phyloP scores from a whole-genome alignment of 2,113 vertebrate species.

The Strix uralensis region DNA sequence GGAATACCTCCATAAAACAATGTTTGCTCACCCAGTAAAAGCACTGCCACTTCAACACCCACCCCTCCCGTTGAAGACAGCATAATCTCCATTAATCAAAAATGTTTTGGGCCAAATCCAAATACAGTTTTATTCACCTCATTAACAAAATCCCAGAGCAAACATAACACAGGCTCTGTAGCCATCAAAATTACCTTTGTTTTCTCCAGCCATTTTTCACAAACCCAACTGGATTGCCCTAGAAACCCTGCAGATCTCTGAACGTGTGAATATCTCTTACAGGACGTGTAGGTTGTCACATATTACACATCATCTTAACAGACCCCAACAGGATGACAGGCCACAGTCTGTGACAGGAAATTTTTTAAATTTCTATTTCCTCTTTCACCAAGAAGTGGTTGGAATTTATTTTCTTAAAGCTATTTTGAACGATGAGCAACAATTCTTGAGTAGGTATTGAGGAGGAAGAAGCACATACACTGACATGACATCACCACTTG shows the following conservation, averaged over 20 bases:
- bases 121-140: background rate
- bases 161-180: background rate
- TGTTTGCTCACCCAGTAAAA: background rate
- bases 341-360: background rate
- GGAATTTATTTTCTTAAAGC: conserved; percentile 13
- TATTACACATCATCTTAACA: background rate
- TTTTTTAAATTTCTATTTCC: background rate
- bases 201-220: background rate
- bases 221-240: background rate
- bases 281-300: background rate
- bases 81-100: background rate
- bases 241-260: background rate
- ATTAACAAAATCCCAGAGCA: background rate
- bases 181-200: background rate
- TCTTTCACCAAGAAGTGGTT: background rate
- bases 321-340: background rate
- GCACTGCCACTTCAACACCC: background rate
- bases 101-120: background rate
- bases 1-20: background rate
- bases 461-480: background rate
- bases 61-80: background rate
- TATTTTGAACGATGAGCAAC: background rate
- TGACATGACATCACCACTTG: conserved; percentile 6
- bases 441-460: background rate
- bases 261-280: background rate